Conservation (phyloP, 2,797 vertebrate species). For the Coranthus polyacanthus region DNA sequence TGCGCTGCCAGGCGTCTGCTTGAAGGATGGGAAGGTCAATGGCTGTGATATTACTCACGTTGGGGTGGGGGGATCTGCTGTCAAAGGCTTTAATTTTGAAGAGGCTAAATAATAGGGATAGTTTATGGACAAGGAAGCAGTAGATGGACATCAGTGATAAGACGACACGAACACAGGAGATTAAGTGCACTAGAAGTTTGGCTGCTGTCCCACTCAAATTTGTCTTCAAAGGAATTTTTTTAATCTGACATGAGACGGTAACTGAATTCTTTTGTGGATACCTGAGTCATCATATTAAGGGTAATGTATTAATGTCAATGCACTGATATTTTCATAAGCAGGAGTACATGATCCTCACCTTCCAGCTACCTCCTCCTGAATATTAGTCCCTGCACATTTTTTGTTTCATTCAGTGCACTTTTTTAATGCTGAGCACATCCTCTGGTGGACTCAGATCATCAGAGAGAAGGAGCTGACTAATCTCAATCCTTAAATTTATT, state of each 20-base stretch:
- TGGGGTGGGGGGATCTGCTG: constrained; percentile 45
- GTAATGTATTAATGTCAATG: constrained; percentile 6
- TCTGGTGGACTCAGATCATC: constrained; percentile 85
- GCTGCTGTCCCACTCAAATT: neutral
- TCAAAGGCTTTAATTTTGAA: constrained; percentile 72
- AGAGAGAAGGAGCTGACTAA: constrained; percentile 90
- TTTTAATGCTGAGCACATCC: constrained; percentile 81
- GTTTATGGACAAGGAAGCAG: constrained; percentile 63
- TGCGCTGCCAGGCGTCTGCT: constrained; percentile 34
- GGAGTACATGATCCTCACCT: constrained; percentile 16
- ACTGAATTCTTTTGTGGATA: neutral
- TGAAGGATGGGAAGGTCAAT: constrained; percentile 79
- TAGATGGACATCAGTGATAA: constrained; percentile 58
- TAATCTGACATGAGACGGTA: constrained; percentile 11
- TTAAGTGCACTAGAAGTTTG: constrained; percentile 17
- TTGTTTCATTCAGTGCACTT: constrained; percentile 64
- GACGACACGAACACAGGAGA: constrained; percentile 21
- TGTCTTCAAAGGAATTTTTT: neutral
- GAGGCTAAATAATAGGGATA: constrained; percentile 69
- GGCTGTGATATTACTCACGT: constrained; percentile 62
- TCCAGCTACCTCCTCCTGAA: neutral
- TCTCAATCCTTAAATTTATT: constrained; percentile 92
- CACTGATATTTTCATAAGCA: constrained; percentile 26
- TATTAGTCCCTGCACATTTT: constrained; percentile 24
- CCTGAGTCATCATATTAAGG: constrained; percentile 13